Evolutionary conservation across 2,797 vertebrate species (phyloP).

Genomic region (Sparus aurata): DNA sequence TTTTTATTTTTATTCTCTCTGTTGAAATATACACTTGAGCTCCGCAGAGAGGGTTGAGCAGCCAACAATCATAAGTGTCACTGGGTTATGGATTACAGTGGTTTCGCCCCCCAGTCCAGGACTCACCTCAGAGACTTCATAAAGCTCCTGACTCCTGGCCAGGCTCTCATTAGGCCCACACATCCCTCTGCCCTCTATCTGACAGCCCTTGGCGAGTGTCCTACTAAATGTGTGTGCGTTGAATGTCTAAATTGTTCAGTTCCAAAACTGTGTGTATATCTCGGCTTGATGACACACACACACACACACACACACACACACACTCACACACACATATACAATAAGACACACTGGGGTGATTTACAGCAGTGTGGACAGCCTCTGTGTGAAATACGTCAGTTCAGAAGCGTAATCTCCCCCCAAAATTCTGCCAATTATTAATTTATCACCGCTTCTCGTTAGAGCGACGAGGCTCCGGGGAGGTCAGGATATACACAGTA

Average conservation of each 20-base stretch:
- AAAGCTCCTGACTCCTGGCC: conserved; percentile 76
- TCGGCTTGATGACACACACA: conserved; percentile 55
- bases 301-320: neutral
- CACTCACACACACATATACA: conserved; percentile 30
- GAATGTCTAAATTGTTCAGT: conserved; percentile 45
- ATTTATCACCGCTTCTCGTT: conserved; percentile 69
- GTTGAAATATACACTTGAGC: conserved; percentile 53
- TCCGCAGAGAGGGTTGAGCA: conserved; percentile 48
- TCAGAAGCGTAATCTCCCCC: conserved; percentile 60
- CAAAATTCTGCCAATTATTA: conserved; percentile 70
- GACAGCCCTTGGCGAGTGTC: conserved; percentile 69
- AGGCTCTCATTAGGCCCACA: conserved; percentile 71
- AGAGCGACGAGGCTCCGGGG: conserved; percentile 59
- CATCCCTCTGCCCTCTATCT: conserved; percentile 71
- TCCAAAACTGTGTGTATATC: conserved; percentile 36
- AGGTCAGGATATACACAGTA: conserved; percentile 25
- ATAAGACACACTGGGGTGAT: conserved; percentile 42
- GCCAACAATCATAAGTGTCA: conserved; percentile 73
- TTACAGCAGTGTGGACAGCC: conserved; percentile 54
- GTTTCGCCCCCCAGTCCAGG: conserved; percentile 69
- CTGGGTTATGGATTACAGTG: conserved; percentile 76
- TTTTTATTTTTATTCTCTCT: conserved; percentile 2
- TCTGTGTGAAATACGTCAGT: conserved; percentile 65
- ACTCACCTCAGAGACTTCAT: conserved; percentile 79
- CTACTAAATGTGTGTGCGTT: conserved; percentile 39